Conservation (phyloP, 2,888 invertebrate genomes). For the Hypomecis atomaria region DNA sequence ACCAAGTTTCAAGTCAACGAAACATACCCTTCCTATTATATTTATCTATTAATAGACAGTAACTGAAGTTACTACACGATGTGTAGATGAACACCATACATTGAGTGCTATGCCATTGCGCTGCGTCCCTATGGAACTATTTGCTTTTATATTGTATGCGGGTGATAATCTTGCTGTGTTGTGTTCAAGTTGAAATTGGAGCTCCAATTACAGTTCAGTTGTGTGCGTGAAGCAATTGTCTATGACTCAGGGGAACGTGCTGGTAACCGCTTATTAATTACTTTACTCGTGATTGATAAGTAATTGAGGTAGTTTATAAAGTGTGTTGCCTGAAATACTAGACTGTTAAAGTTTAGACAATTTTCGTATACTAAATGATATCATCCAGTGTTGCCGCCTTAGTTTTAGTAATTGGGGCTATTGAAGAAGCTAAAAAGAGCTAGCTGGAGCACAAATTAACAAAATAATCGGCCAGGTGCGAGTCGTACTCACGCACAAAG, state of each 20-base stretch:
- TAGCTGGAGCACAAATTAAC: too few relatives aligned
- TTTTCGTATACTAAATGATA: too few relatives aligned
- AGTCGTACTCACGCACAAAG: too few relatives aligned
- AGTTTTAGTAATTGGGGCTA: too few relatives aligned
- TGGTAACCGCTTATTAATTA: slow-evolving; percentile 18
- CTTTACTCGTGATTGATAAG: slow-evolving; percentile 18
- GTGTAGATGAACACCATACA: neutral
- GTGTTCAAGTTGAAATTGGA: slow-evolving; percentile 24
- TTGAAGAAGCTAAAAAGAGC: too few relatives aligned
- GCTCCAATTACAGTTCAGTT: slow-evolving; percentile 23
- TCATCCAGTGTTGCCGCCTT: too few relatives aligned
- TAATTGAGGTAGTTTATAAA: neutral
- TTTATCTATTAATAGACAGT: neutral
- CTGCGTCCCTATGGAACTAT: slow-evolving; percentile 7
- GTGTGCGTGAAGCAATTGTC: slow-evolving; percentile 20
- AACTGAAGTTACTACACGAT: slow-evolving; percentile 6
- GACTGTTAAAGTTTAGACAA: too few relatives aligned
- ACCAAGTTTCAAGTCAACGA: too few relatives aligned
- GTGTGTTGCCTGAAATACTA: too few relatives aligned
- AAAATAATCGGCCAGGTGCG: too few relatives aligned
- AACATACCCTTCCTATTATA: too few relatives aligned
- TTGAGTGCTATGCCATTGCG: neutral
- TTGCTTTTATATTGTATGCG: slow-evolving; percentile 3
- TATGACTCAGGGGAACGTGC: slow-evolving; percentile 2
- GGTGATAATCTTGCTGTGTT: slow-evolving; percentile 11